phyloP scores from a whole-genome alignment of 2,113 vertebrate genomes.

The Psilopogon haemacephalus region DNA sequence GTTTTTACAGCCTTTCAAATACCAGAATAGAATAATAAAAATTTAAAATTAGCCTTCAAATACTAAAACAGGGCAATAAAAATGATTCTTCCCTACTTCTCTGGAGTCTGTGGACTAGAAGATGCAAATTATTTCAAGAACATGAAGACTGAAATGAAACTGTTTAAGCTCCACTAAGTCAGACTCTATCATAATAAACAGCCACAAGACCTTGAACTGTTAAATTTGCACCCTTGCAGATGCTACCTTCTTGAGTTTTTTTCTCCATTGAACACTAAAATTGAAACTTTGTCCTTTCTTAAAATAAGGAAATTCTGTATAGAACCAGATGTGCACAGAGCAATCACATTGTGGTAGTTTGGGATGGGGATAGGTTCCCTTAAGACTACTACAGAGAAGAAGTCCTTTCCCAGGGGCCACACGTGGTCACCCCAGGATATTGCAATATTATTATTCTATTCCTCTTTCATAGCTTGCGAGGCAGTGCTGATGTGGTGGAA shows the following conservation, averaged over 20 bases:
- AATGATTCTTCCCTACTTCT: neutral
- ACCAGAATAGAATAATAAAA: slow-evolving; percentile 21
- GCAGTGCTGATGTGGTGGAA: too few species aligned
- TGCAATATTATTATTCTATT: too few species aligned
- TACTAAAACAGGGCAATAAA: slow-evolving; percentile 4
- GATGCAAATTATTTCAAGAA: neutral
- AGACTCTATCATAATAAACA: neutral
- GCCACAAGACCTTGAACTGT: neutral
- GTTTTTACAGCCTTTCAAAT: slow-evolving; percentile 6
- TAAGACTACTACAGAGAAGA: too few species aligned
- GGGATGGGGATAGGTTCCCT: too few species aligned
- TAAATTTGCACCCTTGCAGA: neutral
- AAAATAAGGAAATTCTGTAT: neutral
- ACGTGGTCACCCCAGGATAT: too few species aligned
- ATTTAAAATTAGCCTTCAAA: slow-evolving; percentile 19
- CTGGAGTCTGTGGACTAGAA: neutral
- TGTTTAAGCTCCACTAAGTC: neutral
- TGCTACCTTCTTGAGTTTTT: neutral
- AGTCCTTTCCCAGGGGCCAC: too few species aligned
- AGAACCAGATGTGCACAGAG: neutral
- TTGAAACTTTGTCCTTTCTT: neutral
- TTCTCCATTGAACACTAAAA: neutral
- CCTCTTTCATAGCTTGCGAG: too few species aligned
- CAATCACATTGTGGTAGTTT: neutral
- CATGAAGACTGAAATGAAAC: neutral